These are phyloP conservation scores for Bellardia pandia DNA, from an alignment of 2,888 invertebrate genomes.

Conservation along the genomic window DNA sequence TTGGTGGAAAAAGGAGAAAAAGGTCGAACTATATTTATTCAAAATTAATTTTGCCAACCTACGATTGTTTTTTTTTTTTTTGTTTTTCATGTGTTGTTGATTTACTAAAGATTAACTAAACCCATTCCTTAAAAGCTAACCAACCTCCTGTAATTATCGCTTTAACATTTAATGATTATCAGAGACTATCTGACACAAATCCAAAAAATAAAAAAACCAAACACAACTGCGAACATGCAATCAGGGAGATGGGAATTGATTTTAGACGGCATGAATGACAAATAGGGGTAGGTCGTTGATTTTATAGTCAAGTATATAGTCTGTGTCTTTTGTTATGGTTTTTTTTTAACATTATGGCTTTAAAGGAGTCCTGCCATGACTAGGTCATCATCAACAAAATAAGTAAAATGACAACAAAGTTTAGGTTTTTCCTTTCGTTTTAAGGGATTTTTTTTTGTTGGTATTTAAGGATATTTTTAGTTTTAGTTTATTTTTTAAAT, in stretches of 20 bases:
- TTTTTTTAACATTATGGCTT: no score
- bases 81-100: no score
- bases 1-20: no score
- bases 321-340: no score
- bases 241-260: constrained; percentile 25
- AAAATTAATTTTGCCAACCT: no score
- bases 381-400: constrained; percentile 38
- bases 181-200: constrained; percentile 20
- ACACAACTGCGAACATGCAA: constrained; percentile 11
- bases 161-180: constrained; percentile 56
- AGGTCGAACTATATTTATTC: no score
- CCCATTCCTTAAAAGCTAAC: constrained; percentile 8
- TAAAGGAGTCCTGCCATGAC: background rate
- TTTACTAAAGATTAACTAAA: background rate
- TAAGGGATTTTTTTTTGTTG: background rate
- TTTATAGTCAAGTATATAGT: background rate
- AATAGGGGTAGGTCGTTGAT: background rate
- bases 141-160: constrained; percentile 49
- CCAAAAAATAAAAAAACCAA: background rate
- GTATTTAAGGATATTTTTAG: background rate
- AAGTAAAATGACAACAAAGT: constrained; percentile 26
- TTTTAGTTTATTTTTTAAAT: constrained; percentile 45
- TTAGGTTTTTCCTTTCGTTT: constrained; percentile 28
- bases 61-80: no score
- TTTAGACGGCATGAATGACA: background rate